Evolutionary conservation across 2,888 invertebrate genomes (phyloP).

Genomic region (Tipula vernalis): DNA sequence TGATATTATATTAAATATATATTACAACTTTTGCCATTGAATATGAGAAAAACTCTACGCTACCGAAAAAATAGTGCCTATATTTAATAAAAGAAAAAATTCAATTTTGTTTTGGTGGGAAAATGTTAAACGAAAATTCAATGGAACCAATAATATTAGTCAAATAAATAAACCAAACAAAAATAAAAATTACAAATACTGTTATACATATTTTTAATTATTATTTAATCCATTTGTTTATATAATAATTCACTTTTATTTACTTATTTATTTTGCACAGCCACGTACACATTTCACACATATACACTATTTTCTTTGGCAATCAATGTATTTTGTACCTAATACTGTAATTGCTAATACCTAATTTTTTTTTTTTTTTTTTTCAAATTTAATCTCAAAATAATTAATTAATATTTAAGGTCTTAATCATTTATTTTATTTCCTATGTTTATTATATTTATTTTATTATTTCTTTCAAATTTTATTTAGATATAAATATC

Average conservation of each 20-base stretch:
- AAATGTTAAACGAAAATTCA: background rate
- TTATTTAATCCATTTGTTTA: background rate
- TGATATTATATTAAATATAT: background rate
- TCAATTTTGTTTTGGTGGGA: background rate
- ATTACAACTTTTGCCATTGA: background rate
- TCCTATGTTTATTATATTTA: background rate
- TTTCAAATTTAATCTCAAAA: background rate
- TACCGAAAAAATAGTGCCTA: background rate
- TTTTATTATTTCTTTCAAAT: background rate
- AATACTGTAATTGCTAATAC: background rate
- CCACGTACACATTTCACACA: background rate
- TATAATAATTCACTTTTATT: background rate
- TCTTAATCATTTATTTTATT: background rate
- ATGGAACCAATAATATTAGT: background rate
- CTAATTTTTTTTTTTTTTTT: background rate
- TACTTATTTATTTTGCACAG: background rate
- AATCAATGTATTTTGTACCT: background rate
- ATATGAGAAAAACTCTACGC: background rate
- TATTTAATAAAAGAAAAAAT: background rate
- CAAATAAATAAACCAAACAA: background rate
- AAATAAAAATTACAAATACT: background rate
- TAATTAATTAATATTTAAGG: background rate
- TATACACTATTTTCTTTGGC: background rate
- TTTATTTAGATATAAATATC: background rate
- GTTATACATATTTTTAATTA: background rate